phyloP scores from a whole-genome alignment of 1,140 invertebrate genomes.

The Drosophila fuyamai region DNA sequence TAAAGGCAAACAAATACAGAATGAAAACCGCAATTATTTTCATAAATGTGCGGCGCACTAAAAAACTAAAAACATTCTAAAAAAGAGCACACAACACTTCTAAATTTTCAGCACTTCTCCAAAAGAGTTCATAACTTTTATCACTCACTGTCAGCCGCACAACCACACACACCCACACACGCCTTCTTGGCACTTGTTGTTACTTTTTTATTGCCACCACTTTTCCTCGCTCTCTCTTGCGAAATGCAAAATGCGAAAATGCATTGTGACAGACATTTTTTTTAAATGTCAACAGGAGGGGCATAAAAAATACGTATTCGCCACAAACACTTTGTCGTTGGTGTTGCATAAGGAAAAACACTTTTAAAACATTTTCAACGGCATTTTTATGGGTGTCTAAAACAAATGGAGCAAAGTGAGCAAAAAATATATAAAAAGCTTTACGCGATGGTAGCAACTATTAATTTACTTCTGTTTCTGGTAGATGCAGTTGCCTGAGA shows the following conservation, averaged over 20 bases:
- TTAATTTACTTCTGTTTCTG: constrained; percentile 32
- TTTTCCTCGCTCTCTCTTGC: constrained; percentile 14
- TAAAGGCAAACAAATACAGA: constrained; percentile 16
- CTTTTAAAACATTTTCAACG: constrained; percentile 46
- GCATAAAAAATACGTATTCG: constrained; percentile 22
- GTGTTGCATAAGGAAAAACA: constrained; percentile 49
- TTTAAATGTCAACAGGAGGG: constrained; percentile 54
- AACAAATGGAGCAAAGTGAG: constrained; percentile 17
- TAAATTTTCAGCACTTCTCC: constrained; percentile 50
- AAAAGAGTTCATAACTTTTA: constrained; percentile 75
- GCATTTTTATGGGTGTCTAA: constrained; percentile 38
- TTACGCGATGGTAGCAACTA: constrained; percentile 18
- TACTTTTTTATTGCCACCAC: constrained; percentile 48
- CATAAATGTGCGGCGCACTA: constrained; percentile 24
- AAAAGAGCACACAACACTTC: constrained; percentile 29
- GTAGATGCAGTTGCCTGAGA: not conserved
- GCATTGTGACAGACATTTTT: constrained; percentile 61
- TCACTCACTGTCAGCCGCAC: constrained; percentile 71
- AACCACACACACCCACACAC: constrained; percentile 15
- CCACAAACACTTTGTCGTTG: constrained; percentile 50
- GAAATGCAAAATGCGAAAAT: constrained; percentile 53
- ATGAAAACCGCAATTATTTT: constrained; percentile 53
- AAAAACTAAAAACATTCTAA: constrained; percentile 24
- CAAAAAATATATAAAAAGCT: constrained; percentile 25
- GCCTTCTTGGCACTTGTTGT: constrained; percentile 24